Percentiles rank a stretch among this genome's conserved stretches.
Conservation (phyloP, 2,888 invertebrate species). For the Metallyticus violacea region DNA sequence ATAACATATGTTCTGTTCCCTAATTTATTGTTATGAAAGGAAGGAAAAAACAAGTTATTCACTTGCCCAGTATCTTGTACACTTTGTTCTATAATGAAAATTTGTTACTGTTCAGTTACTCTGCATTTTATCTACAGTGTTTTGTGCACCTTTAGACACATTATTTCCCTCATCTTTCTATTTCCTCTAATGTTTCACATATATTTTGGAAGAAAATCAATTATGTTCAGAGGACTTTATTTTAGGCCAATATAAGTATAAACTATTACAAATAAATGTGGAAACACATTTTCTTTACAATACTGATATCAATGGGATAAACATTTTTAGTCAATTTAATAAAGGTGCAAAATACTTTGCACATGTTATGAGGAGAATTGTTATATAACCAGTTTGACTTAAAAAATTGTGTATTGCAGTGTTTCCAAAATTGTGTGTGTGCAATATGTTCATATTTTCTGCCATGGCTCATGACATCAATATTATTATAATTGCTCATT, state of each 20-base stretch:
- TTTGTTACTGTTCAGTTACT: neutral
- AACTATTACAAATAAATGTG: neutral
- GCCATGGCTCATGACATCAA: neutral
- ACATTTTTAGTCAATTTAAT: neutral
- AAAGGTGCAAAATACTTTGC: neutral
- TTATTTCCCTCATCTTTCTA: neutral
- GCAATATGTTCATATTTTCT: neutral
- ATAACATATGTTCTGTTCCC: slow-evolving; percentile 49
- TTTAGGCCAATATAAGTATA: neutral
- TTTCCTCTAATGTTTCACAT: neutral
- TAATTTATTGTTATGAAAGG: neutral
- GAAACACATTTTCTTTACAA: neutral
- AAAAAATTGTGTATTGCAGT: neutral
- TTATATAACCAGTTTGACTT: neutral
- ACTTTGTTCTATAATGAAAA: neutral
- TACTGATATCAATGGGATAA: neutral
- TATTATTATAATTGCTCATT: neutral
- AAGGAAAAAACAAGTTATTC: neutral
- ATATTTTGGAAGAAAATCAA: neutral
- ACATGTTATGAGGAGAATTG: neutral
- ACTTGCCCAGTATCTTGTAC: neutral
- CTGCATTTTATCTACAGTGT: neutral
- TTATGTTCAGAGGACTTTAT: neutral
- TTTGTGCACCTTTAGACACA: neutral
- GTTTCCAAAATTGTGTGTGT: neutral